Base-by-base conservation (phyloP, 2,113 vertebrate species). In the Mionectes macconnelli region DNA sequence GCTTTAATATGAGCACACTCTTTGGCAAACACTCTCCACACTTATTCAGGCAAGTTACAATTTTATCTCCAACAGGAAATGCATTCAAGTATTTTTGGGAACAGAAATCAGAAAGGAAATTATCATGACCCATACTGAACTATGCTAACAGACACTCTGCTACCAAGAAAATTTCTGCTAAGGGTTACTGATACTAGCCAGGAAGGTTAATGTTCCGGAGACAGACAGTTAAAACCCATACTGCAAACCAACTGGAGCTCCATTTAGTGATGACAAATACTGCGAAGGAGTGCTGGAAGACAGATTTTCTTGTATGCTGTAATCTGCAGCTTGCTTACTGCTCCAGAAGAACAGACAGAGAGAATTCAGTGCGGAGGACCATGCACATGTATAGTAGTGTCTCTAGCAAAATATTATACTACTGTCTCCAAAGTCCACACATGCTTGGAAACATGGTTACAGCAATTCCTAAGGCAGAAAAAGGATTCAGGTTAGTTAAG, bases 51-150 rank as follows among this genome's bases (percentile, higher is more conserved):
- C 86, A 81, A 94, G 50, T 67, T 86, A 89, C 3, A 52, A 69
- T 45, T 86, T 93, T 67, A 92, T 90, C 89, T 90, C 68, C 80
- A 86, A 59, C 25, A 92, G 92, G 90, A 97, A 94, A 89, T 22
- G 21, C 20, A 93, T 47, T 92, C 63, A 90, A 92, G 75, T 90
- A 90, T 90, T 95, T 96, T 88, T 22, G 84, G 85, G 83, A 90
- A 92, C 94, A 95, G 59, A 87, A 92, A 93, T 93, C 63, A 77
- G 75, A 93, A 93, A 76, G 57, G 75, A 95, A 93, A 87, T 70
- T 66, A 70, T 67, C 80, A 77, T 11, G 0, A 77, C 64, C 82
- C 24, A 70, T 66, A 74, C 0, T 74, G 83, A 90, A 74, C 92
- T 52, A 81, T 0, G 1, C 40, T 69, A 87, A 76, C 24, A 89